Conservation (phyloP, 2,113 vertebrate genomes). For the Cyanoliseus patagonus region DNA sequence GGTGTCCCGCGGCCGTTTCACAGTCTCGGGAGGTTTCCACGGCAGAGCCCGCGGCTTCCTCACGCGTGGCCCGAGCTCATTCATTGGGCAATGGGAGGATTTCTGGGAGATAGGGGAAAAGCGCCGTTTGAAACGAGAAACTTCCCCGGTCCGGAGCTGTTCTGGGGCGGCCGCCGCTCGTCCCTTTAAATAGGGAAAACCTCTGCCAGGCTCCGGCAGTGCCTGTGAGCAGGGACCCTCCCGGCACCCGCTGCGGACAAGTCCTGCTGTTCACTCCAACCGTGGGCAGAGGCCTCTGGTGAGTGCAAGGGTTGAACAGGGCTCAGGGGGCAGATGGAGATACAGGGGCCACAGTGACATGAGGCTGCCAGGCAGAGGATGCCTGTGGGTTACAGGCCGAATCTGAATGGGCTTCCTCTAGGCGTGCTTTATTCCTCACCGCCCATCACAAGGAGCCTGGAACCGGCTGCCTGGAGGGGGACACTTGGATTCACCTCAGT, state of each 20-base stretch:
- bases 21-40: fast-evolving
- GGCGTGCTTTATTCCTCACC: fast-evolving
- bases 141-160: not conserved
- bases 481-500: not conserved
- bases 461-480: not conserved
- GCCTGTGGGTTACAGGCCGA: not conserved
- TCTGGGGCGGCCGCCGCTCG: not conserved
- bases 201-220: not conserved
- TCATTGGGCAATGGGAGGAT: not conserved
- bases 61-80: not conserved
- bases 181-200: not conserved
- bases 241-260: fast-evolving
- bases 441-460: not conserved
- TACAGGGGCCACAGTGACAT: not conserved
- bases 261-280: not conserved
- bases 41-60: not conserved
- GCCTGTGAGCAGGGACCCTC: fast-evolving
- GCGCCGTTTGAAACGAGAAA: not conserved
- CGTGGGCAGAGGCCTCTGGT: not conserved
- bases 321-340: not conserved
- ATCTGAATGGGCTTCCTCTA: not conserved
- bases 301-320: not conserved
- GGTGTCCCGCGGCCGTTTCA: not conserved
- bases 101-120: not conserved
- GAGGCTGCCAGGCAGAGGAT: not conserved